Evolutionary conservation across 2,113 vertebrate species (phyloP), one percentile per base, ranked within the genome.

Genomic region (Piaya cayana): DNA sequence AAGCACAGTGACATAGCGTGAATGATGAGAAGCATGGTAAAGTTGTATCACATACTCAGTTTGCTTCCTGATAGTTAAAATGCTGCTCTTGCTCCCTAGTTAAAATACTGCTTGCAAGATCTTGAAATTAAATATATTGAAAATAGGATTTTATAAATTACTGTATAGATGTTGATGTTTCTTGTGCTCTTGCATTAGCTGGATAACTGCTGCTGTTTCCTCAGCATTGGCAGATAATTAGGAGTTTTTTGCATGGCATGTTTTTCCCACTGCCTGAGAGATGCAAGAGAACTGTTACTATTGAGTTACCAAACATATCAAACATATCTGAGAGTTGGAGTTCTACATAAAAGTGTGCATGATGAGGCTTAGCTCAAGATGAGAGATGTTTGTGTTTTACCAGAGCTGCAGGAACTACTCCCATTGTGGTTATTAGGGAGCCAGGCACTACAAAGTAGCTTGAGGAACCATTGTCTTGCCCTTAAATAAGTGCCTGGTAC

Each of bases 381-480:
- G 15, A 69, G 39, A 25, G 4, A 6, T 0, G 0, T 82, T 32
- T 29, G 15, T 9, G 1, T 59, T 47, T 34, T 52, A 43, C 5
- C 0, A 2, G 45, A 2, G 3, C 39, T 56, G 37, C 49, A 69
- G 50, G 63, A 82, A 4, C 10, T 16, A 14, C 43, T 88, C 23
- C 26, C 0, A 0, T 50, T 60, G 29, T 0, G 3, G 6, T 47
- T 22, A 5, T 13, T 20, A 20, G 36, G 52, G 18, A 39, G 50
- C 18, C 45, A 16, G 22, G 29, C 16, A 1, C n/a, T 27, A 18
- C 6, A 14, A 9, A 49, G 36, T 9, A 71, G 32, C 34, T 27
- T 4, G 29, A 67, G 74, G 42, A 59, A 25, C 34, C 34, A 8
- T 68, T 56, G 6, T 26, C 55, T 34, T 74, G 18, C 37, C 56